Evolutionary conservation across 2,888 invertebrate species (phyloP).

Genomic region (Acrobasis repandana): DNA sequence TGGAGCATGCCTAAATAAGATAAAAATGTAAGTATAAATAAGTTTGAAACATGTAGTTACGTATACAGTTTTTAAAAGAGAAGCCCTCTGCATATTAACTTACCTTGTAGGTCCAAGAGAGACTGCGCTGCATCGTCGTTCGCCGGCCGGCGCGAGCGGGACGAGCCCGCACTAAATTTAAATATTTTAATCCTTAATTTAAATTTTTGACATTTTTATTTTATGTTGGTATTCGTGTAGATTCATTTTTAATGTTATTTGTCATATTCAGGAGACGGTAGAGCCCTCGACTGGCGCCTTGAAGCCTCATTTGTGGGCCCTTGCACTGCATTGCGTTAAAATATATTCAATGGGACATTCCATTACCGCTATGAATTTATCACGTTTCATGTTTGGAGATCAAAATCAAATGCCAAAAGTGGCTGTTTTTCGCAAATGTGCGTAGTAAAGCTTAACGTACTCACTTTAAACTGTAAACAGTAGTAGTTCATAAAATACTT

Average conservation of each 20-base stretch:
- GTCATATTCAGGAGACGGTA: conserved; percentile 76
- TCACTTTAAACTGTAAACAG: too few relatives aligned
- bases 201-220: conserved; percentile 84
- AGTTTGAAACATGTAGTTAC: too few relatives aligned
- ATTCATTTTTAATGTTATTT: conserved; percentile 82
- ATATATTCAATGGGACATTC: conserved; percentile 48
- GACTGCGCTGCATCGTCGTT: conserved; percentile 40
- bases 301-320: conserved; percentile 50
- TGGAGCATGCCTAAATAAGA: too few relatives aligned
- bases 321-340: conserved; percentile 34
- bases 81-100: conserved; percentile 42
- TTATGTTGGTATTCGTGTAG: conserved; percentile 82
- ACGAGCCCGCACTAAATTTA: conserved; percentile 80
- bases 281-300: conserved; percentile 72
- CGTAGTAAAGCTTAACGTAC: too few relatives aligned
- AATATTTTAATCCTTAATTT: conserved; percentile 84
- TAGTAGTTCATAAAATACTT: too few relatives aligned
- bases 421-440: too few relatives aligned
- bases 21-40: too few relatives aligned
- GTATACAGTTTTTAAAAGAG: neutral
- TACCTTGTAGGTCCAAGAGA: conserved; percentile 16
- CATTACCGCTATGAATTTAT: conserved; percentile 32
- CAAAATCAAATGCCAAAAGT: conserved; percentile 2
- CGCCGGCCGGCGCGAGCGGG: conserved; percentile 57
- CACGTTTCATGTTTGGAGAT: conserved; percentile 29